Evolutionary conservation across 37 sponge, comb jelly and placozoan genomes (phyloP).

Genomic region (Hormiphora californensis): DNA sequence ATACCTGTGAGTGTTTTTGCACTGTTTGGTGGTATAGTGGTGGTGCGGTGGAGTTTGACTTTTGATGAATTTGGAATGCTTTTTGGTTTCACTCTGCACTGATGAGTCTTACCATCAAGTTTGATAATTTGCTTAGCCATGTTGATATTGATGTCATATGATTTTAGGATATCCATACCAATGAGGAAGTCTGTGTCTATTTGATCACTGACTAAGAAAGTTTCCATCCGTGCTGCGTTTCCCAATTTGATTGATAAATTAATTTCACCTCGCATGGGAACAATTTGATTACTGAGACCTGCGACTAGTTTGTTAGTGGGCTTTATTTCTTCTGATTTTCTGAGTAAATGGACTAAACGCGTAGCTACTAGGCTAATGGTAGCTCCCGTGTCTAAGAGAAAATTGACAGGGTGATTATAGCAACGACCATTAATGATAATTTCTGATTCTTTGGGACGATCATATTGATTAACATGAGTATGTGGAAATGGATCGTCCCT

Average conservation of each 20-base stretch:
- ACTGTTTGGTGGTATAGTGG: too few species aligned
- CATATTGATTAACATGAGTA: too few species aligned
- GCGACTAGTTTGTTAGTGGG: neutral
- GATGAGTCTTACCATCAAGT: too few species aligned
- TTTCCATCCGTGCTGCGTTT: neutral
- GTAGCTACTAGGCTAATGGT: neutral
- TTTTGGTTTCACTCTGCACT: too few species aligned
- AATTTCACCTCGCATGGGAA: constrained; percentile 19
- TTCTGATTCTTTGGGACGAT: too few species aligned
- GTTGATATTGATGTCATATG: neutral
- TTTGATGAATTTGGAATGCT: too few species aligned
- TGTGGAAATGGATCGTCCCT: neutral
- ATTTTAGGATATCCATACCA: constrained; percentile 5
- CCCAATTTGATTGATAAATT: neutral
- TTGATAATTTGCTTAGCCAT: neutral
- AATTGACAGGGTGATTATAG: neutral
- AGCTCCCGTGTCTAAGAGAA: neutral
- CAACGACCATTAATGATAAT: neutral
- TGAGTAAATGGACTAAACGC: neutral
- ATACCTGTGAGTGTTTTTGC: too few species aligned
- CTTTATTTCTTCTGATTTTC: neutral
- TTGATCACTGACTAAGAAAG: constrained; percentile 20
- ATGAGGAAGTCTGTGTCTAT: neutral
- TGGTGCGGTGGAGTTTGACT: too few species aligned
- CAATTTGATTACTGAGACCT: neutral